A percentile compares a stretch with the other conserved stretches of the same genome.
These are phyloP conservation scores for Campoletis sonorensis DNA, from an alignment of 1,140 invertebrate species.

Conservation along the genomic window DNA sequence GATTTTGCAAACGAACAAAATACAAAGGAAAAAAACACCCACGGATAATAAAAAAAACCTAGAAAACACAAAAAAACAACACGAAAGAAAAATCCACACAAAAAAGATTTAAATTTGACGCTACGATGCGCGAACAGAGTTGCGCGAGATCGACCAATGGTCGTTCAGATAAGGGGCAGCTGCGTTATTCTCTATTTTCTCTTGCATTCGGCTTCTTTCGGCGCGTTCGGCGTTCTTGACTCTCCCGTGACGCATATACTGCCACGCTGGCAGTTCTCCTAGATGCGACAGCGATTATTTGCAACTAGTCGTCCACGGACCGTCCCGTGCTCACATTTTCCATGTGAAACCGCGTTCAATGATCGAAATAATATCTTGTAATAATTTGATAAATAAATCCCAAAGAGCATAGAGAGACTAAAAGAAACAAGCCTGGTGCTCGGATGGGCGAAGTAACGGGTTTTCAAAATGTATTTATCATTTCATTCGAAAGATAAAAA, in stretches of 20 bases:
- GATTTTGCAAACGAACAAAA: too few relatives aligned
- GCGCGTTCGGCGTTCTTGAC: neutral
- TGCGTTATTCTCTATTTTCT: too few relatives aligned
- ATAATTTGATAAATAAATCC: neutral
- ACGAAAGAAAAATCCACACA: too few relatives aligned
- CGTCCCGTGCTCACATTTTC: neutral
- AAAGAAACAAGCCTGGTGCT: neutral
- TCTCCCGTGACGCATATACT: conserved; percentile 56
- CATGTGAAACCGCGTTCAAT: neutral
- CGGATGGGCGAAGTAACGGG: neutral
- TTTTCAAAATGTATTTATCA: neutral
- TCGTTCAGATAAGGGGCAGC: too few relatives aligned
- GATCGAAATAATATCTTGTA: neutral
- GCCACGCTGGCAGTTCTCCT: conserved; percentile 64
- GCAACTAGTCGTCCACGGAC: conserved; percentile 36
- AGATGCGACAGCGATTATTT: conserved; percentile 43
- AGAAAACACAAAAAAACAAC: too few relatives aligned
- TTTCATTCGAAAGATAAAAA: neutral
- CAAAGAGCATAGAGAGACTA: neutral
- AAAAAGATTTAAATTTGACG: too few relatives aligned
- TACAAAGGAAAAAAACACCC: too few relatives aligned
- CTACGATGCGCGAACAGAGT: too few relatives aligned
- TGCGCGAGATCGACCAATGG: too few relatives aligned
- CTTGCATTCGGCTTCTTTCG: neutral
- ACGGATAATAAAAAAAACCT: too few relatives aligned